phyloP scores from a whole-genome alignment of 2,888 invertebrate genomes.

The Trichopria drosophilae region DNA sequence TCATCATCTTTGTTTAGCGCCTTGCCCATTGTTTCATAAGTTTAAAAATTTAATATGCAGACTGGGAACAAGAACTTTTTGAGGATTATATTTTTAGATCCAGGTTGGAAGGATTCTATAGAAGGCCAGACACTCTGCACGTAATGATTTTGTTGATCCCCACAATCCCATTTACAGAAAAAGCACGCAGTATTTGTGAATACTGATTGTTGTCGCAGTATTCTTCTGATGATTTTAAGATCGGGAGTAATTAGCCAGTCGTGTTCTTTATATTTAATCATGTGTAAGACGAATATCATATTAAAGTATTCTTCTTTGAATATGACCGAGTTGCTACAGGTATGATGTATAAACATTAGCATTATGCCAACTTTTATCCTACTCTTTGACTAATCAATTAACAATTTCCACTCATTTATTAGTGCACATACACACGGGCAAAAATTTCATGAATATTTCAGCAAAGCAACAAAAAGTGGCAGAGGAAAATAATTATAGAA shows the following conservation, averaged over 20 bases:
- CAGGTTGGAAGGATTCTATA: slow-evolving; percentile 8
- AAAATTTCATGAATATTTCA: no score
- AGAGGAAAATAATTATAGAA: no score
- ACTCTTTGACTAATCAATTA: slow-evolving; percentile 38
- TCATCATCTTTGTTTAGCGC: not conserved
- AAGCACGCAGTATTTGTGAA: slow-evolving; percentile 26
- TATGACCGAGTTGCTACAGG: slow-evolving; percentile 37
- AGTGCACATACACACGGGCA: no score
- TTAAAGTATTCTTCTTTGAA: slow-evolving; percentile 38
- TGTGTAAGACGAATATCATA: slow-evolving; percentile 12
- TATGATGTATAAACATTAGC: slow-evolving; percentile 43
- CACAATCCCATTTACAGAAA: slow-evolving; percentile 24
- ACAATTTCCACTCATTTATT: slow-evolving; percentile 39
- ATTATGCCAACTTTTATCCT: slow-evolving; percentile 40
- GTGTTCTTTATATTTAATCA: slow-evolving; percentile 27
- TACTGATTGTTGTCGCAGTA: slow-evolving; percentile 37
- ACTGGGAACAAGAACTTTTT: slow-evolving; percentile 6
- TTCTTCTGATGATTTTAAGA: slow-evolving; percentile 45
- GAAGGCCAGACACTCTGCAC: slow-evolving; percentile 6
- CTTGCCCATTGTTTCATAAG: not conserved
- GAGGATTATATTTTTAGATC: slow-evolving; percentile 10
- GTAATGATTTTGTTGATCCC: slow-evolving; percentile 15
- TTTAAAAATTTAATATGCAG: slow-evolving; percentile 9
- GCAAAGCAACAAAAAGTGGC: no score
- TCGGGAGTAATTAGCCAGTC: slow-evolving; percentile 43